Conservation (phyloP, 1,140 invertebrate genomes). For the Diabrotica virgifera region DNA sequence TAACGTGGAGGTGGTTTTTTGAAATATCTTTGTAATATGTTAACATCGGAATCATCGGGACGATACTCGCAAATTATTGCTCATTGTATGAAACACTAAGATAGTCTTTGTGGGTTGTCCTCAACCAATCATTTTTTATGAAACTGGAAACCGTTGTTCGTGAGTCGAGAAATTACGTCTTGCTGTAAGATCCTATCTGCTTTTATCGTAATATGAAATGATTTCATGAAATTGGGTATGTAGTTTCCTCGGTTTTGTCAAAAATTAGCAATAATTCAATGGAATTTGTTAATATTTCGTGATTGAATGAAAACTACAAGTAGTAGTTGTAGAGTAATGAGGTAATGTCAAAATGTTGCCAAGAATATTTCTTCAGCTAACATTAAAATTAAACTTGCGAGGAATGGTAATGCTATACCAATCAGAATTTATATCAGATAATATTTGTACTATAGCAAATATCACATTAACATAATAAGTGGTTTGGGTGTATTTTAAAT, state of each 20-base stretch:
- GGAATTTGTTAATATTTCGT: not conserved
- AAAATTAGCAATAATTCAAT: not conserved
- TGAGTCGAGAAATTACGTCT: not conserved
- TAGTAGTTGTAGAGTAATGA: no score
- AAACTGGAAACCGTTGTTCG: constrained; percentile 2
- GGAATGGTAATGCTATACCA: no score
- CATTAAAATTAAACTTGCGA: no score
- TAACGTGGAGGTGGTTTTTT: not conserved
- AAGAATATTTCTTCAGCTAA: no score
- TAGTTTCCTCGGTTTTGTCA: not conserved
- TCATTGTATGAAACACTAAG: not conserved
- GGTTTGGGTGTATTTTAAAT: no score
- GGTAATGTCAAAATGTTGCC: no score
- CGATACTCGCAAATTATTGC: not conserved
- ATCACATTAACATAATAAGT: no score
- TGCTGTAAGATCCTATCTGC: not conserved
- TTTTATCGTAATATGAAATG: constrained; percentile 1
- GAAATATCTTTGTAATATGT: constrained; percentile 1
- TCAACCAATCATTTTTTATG: not conserved
- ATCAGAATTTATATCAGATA: no score
- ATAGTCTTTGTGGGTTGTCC: not conserved
- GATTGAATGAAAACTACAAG: no score
- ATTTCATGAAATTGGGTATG: not conserved
- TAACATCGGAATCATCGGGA: not conserved
- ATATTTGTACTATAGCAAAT: no score